phyloP scores from a whole-genome alignment of 2,797 vertebrate genomes.

The Coreius guichenoti region DNA sequence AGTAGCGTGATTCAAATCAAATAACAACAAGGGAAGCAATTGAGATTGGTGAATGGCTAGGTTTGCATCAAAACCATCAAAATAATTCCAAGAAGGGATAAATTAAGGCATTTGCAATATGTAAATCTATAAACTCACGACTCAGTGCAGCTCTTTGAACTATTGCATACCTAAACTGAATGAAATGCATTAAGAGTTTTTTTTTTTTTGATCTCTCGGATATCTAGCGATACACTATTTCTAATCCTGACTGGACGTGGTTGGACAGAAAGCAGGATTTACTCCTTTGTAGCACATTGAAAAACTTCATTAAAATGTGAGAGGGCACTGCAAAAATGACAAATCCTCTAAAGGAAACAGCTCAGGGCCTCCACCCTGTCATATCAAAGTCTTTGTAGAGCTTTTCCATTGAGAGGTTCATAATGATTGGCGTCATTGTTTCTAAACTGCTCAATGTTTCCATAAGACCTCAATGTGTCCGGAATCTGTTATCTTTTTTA shows the following conservation, averaged over 20 bases:
- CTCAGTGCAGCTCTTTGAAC: conserved; percentile 47
- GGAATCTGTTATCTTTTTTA: conserved; percentile 59
- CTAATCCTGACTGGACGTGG: conserved; percentile 30
- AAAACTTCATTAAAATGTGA: conserved; percentile 43
- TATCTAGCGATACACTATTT: neutral
- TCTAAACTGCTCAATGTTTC: conserved; percentile 44
- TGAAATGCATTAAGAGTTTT: conserved; percentile 21
- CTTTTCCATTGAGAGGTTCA: conserved; percentile 35
- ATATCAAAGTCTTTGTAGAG: conserved; percentile 36
- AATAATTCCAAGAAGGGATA: conserved; percentile 55
- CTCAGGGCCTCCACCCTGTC: conserved; percentile 12
- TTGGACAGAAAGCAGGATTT: conserved; percentile 33
- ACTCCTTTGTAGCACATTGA: conserved; percentile 35
- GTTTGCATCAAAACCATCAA: conserved; percentile 51
- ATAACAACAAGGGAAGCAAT: conserved; percentile 51
- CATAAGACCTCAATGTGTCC: conserved; percentile 40
- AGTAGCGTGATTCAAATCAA: conserved; percentile 42
- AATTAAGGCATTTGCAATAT: conserved; percentile 54
- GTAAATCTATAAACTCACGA: conserved; percentile 55
- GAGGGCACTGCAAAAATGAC: conserved; percentile 47
- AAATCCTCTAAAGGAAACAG: conserved; percentile 27
- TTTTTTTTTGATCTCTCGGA: conserved; percentile 13
- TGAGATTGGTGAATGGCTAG: conserved; percentile 47
- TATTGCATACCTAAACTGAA: conserved; percentile 19
- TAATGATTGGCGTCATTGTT: conserved; percentile 41